Conservation (phyloP, 2,113 vertebrate species). For the Eleginops maclovinus region DNA sequence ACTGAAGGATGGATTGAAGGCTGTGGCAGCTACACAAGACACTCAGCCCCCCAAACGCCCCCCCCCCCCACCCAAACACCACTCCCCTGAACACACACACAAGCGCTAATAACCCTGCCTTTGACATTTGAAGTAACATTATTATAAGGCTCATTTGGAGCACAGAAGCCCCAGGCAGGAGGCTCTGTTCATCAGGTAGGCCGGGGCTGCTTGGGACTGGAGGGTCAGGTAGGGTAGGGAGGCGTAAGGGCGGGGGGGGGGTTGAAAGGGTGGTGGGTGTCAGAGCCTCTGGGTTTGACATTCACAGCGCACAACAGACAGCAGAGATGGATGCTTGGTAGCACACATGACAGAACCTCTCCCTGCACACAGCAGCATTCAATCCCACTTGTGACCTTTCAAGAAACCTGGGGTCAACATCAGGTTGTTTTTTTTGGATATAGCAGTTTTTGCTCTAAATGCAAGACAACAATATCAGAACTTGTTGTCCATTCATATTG, state of each 20-base stretch:
- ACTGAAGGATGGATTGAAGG: conserved; percentile 56
- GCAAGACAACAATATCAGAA: conserved; percentile 16
- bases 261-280: conserved; percentile 48
- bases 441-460: conserved; percentile 3
- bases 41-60: conserved; percentile 18
- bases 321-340: conserved; percentile 74
- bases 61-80: conserved; percentile 38
- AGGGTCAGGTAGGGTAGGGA: conserved; percentile 67
- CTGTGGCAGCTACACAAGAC: conserved; percentile 58
- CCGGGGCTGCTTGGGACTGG: conserved; percentile 56
- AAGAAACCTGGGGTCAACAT: conserved; percentile 68
- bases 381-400: conserved; percentile 74
- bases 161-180: conserved; percentile 64
- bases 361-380: conserved; percentile 53
- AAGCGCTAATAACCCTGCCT: conserved; percentile 70
- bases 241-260: conserved; percentile 18
- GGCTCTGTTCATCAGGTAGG: conserved; percentile 75
- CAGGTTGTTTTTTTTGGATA: conserved; percentile 31
- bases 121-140: conserved; percentile 83
- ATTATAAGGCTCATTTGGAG: conserved; percentile 79
- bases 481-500: conserved; percentile 14
- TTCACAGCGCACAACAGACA: conserved; percentile 80
- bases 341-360: conserved; percentile 69
- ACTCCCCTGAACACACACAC: conserved; percentile 46
- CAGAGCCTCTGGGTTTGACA: conserved; percentile 82